Evolutionary conservation across 2,113 vertebrate genomes (phyloP).

Genomic region (Globicephala melas): DNA sequence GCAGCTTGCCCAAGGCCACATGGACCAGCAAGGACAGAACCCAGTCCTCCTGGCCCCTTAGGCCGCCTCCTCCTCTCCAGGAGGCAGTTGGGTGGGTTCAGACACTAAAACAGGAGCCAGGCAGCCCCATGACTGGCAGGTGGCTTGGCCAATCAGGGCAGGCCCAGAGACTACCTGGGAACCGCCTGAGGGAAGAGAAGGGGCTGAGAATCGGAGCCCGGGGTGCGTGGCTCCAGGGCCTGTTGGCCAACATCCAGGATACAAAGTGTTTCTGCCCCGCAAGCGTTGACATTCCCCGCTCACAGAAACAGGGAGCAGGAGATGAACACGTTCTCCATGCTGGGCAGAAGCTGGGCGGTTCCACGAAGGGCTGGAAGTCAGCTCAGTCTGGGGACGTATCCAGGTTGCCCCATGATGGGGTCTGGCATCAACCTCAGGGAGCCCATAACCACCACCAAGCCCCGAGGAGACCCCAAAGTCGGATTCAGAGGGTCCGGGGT

Average conservation of each 20-base stretch:
- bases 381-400: background rate
- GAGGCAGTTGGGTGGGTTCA: background rate
- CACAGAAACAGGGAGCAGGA: background rate
- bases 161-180: background rate
- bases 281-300: background rate
- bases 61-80: background rate
- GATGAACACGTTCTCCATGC: background rate
- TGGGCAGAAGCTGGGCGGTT: background rate
- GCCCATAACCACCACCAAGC: background rate
- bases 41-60: accelerated
- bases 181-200: background rate
- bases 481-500: background rate
- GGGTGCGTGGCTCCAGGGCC: too few relatives aligned
- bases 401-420: accelerated
- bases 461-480: background rate
- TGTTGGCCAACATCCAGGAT: background rate
- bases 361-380: background rate
- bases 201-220: background rate
- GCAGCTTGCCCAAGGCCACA: background rate
- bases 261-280: background rate
- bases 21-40: background rate
- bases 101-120: background rate
- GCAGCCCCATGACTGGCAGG: background rate
- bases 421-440: background rate
- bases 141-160: background rate